Percentiles rank a stretch among this genome's conserved stretches.
These are phyloP conservation scores for Drosophila trapezifrons DNA, from an alignment of 1,140 invertebrate genomes.

Conservation along the genomic window DNA sequence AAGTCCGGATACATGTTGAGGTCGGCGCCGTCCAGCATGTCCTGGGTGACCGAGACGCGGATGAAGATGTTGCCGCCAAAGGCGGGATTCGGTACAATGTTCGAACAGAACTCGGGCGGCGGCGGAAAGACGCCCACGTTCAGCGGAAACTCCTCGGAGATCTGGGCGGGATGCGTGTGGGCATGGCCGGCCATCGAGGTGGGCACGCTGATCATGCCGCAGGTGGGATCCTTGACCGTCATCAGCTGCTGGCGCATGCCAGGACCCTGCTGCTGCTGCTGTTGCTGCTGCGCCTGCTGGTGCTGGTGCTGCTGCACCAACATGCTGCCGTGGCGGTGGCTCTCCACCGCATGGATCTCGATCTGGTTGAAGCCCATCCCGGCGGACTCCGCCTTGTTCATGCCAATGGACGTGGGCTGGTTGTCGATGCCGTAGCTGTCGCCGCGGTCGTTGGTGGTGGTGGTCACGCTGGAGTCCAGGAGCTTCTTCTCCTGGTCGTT, in stretches of 20 bases:
- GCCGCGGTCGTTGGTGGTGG: conserved; percentile 89
- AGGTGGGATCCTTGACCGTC: conserved; percentile 77
- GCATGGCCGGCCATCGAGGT: conserved; percentile 74
- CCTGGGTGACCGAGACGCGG: conserved; percentile 89
- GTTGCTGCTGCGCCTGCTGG: conserved; percentile 36
- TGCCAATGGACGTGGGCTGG: conserved; percentile 77
- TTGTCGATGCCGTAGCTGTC: conserved; percentile 87
- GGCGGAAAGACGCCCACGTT: conserved; percentile 87
- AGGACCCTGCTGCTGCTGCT: conserved; percentile 36
- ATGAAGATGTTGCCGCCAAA: conserved; percentile 90
- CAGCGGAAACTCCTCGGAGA: conserved; percentile 81
- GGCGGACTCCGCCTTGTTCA: conserved; percentile 82
- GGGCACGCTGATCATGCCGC: conserved; percentile 78
- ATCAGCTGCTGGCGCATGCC: conserved; percentile 69
- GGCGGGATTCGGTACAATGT: conserved; percentile 85
- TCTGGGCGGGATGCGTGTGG: conserved; percentile 58
- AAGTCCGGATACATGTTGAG: conserved; percentile 90
- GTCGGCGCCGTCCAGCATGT: conserved; percentile 85
- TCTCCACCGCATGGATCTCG: conserved; percentile 90
- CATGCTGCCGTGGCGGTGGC: conserved; percentile 62
- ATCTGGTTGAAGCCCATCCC: conserved; percentile 86
- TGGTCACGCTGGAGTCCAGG: conserved; percentile 91
- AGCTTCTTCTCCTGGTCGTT: conserved; percentile 93
- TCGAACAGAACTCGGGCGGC: conserved; percentile 88
- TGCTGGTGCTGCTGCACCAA: conserved; percentile 51